These are phyloP conservation scores for Rattus norvegicus DNA, from an alignment of 2,113 vertebrate genomes.

Conservation along the genomic window GRCr8 NC_086021.1:153076001-153076500, in stretches of 20 bases:
- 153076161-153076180: background rate
- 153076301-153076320: background rate
- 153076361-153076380: background rate
- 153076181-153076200: background rate
- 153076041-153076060: background rate
- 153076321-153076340: background rate
- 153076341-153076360: background rate
- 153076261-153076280: background rate
- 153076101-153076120: too few relatives aligned
- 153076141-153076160: background rate
- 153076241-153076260: background rate
- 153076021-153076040: background rate
- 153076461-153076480: background rate
- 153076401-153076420: background rate
- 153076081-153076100: background rate
- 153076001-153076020: background rate
- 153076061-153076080: background rate
- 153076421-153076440: background rate
- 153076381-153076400: background rate
- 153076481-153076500: background rate
- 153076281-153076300: background rate
- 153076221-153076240: background rate
- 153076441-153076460: background rate
- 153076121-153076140: background rate
- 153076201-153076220: background rate